Base-by-base conservation (phyloP, 2,113 vertebrate genomes). In the Phycodurus eques region DNA sequence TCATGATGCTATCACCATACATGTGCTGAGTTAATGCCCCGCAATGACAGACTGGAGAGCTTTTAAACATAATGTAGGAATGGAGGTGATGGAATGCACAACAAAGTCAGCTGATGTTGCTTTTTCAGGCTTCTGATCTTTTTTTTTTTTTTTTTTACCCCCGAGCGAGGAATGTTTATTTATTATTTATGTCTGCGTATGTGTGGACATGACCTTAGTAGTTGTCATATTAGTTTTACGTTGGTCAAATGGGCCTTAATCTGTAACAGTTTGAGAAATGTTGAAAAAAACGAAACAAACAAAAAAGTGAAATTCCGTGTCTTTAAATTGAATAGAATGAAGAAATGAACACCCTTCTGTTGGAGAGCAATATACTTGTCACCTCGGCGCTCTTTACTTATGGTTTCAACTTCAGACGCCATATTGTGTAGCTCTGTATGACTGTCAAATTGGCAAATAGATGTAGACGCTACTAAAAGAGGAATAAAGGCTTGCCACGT, bases 401-500 rank as follows among this genome's bases (percentile, higher is more conserved):
- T 15, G 17, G 44, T 47, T 20, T 42, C 20, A 20, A 13, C 12
- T 31, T 70, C 17, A 44, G 8, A 54, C 22, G 17, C 11, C 49
- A 15, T 47, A 11, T 64, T 4, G 13, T 46, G 39, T 27, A n/a
- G 22, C 2, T 51, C 13, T 70, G 0, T 54, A 14, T 43, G 66
- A n/a, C 33, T 67, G 39, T 56, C 22, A 19, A 1, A 68, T 65
- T 64, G 22, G 31, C 33, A 64, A 20, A 39, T 62, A 47, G 9
- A 65, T 62, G 31, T 8, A 9, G 19, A 53, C 79, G 6, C 43
- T 70, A 33, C 61, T 73, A 10, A 67, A 71, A 70, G 35, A 12
- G 9, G 35, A 83, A 85, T 71, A 86, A 80, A 79, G 69, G 73
- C 15, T 81, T 73, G 66, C 15, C 46, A 19, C 20, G 8, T 31